A percentile compares a stretch with the other conserved stretches of the same genome.
Evolutionary conservation across 64 coral and sea anemone species (phyloP).

Genomic region (Pocillopora damicornis): DNA sequence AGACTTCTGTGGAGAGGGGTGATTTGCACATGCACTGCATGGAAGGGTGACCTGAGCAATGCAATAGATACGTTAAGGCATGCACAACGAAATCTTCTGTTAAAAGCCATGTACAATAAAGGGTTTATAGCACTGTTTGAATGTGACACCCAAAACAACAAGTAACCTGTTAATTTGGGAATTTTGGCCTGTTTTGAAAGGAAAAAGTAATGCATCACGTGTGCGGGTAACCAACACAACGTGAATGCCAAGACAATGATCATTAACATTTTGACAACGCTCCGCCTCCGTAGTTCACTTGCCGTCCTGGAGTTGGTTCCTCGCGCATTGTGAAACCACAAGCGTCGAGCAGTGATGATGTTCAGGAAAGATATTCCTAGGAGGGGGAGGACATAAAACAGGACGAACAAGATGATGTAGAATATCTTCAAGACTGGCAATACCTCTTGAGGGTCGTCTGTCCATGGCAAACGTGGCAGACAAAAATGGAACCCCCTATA

Average conservation of each 20-base stretch:
- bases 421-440: constrained; percentile 22
- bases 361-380: constrained; percentile 28
- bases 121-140: constrained; percentile 29
- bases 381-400: constrained; percentile 51
- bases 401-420: constrained; percentile 37
- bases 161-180: neutral
- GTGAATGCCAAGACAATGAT: constrained; percentile 50
- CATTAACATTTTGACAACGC: constrained; percentile 55
- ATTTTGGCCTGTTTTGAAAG: neutral
- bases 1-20: neutral
- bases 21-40: neutral
- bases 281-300: constrained; percentile 8
- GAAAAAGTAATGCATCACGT: constrained; percentile 46
- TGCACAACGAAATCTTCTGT: constrained; percentile 1
- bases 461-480: constrained; percentile 30
- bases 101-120: constrained; percentile 5
- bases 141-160: constrained; percentile 14
- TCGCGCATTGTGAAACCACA: constrained; percentile 49
- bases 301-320: constrained; percentile 18
- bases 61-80: neutral
- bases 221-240: constrained; percentile 52
- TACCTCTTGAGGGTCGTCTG: neutral
- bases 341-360: constrained; percentile 15
- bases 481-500: neutral
- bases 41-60: neutral